Evolutionary conservation across 2,888 invertebrate species (phyloP).

Genomic region (Germaria angustata): DNA sequence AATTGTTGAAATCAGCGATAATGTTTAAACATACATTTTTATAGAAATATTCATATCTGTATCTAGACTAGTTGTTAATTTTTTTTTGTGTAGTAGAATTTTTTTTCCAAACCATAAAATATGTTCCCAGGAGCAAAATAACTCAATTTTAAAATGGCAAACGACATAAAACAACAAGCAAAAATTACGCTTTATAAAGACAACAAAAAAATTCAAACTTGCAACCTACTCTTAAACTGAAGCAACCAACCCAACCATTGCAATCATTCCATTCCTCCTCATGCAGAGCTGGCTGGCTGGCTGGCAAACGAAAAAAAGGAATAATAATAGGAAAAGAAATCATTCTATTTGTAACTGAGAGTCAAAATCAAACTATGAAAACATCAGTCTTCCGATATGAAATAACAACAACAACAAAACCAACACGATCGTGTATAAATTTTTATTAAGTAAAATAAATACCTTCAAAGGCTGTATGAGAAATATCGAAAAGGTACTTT

Average conservation of each 20-base stretch:
- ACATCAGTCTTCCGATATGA: conserved; percentile 44
- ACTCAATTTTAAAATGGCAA: conserved; percentile 79
- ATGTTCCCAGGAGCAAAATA: conserved; percentile 77
- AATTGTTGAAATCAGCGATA: conserved; percentile 46
- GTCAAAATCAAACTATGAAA: conserved; percentile 35
- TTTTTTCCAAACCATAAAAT: conserved; percentile 67
- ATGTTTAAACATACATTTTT: conserved; percentile 4
- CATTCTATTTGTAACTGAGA: conserved; percentile 10
- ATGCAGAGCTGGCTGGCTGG: not conserved
- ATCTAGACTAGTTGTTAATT: conserved; percentile 15
- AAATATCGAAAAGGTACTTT: not conserved
- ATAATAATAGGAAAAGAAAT: not conserved
- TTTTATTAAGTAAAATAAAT: not conserved
- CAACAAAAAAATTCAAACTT: conserved; percentile 18
- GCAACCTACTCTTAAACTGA: conserved; percentile 44
- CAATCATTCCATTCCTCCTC: conserved; percentile 34
- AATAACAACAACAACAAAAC: conserved; percentile 30
- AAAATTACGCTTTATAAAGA: conserved; percentile 59
- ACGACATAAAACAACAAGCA: conserved; percentile 66
- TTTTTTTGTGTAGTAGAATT: conserved; percentile 39
- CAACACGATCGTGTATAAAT: not conserved
- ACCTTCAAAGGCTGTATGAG: not conserved
- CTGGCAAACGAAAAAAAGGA: too few relatives aligned
- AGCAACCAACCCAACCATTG: conserved; percentile 37
- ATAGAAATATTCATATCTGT: not conserved